Evolutionary conservation across 2,888 invertebrate genomes (phyloP).

Genomic region (Parelbella ahira): DNA sequence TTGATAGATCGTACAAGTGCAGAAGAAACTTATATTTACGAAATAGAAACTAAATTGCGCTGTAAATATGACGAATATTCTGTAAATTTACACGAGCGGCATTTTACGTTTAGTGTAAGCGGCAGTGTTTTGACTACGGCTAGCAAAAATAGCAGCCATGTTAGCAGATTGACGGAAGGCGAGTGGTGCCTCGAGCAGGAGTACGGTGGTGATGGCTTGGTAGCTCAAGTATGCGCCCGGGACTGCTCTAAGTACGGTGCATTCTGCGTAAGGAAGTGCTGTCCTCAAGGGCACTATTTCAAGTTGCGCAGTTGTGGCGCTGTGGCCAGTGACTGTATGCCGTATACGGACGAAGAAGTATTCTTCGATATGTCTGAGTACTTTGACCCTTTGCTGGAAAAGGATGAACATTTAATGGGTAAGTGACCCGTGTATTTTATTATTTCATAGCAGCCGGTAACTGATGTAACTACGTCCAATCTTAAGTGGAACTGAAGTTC

Average conservation of each 20-base stretch:
- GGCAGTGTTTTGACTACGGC: slow-evolving; percentile 46
- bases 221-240: slow-evolving; percentile 59
- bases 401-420: slow-evolving; percentile 46
- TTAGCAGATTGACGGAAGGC: slow-evolving; percentile 40
- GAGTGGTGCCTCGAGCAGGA: slow-evolving; percentile 70
- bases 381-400: slow-evolving; percentile 44
- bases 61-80: slow-evolving; percentile 59
- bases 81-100: slow-evolving; percentile 50
- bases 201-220: slow-evolving; percentile 35
- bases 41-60: slow-evolving; percentile 49
- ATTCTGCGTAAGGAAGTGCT: slow-evolving; percentile 76
- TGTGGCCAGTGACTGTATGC: slow-evolving; percentile 52
- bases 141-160: slow-evolving; percentile 36
- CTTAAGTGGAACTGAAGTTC: no score
- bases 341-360: slow-evolving; percentile 44
- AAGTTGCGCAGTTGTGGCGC: slow-evolving; percentile 48
- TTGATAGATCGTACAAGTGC: slow-evolving; percentile 42
- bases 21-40: slow-evolving; percentile 46
- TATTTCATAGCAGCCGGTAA: no score
- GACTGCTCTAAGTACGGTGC: slow-evolving; percentile 54
- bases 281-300: slow-evolving; percentile 75
- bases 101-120: slow-evolving; percentile 45
- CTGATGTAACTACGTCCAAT: no score
- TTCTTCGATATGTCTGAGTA: slow-evolving; percentile 54
- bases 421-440: slow-evolving; percentile 32